These are phyloP conservation scores for Chionomys nivalis DNA, from an alignment of 2,113 vertebrate species.

Conservation along the genomic window DNA sequence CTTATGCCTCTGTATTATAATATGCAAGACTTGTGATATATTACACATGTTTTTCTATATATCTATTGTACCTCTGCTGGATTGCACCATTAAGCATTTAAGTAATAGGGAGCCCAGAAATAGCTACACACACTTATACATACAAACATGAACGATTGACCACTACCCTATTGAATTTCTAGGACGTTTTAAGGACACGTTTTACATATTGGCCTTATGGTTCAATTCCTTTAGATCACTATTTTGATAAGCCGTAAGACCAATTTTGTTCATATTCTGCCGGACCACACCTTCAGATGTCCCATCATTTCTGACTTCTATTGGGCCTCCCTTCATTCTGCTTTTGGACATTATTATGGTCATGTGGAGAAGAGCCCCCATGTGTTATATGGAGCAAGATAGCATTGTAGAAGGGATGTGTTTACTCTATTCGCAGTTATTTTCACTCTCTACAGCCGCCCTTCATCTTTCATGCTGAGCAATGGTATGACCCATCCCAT, in stretches of 20 bases:
- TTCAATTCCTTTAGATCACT: background rate
- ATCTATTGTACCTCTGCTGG: background rate
- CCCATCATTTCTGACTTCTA: background rate
- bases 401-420: background rate
- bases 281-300: background rate
- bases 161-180: background rate
- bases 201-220: background rate
- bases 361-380: background rate
- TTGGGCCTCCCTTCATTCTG: background rate
- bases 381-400: background rate
- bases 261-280: background rate
- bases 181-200: background rate
- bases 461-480: background rate
- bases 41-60: background rate
- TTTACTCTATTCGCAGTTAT: background rate
- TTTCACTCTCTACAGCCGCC: background rate
- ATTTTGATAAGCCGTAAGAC: background rate
- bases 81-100: background rate
- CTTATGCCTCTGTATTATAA: background rate
- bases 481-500: no score
- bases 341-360: background rate
- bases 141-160: background rate
- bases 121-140: background rate
- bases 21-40: background rate
- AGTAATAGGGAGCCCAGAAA: background rate